Base-by-base conservation (phyloP, 53 echinoderm and acorn worm genomes). In the Mesocentrotus franciscanus region DNA sequence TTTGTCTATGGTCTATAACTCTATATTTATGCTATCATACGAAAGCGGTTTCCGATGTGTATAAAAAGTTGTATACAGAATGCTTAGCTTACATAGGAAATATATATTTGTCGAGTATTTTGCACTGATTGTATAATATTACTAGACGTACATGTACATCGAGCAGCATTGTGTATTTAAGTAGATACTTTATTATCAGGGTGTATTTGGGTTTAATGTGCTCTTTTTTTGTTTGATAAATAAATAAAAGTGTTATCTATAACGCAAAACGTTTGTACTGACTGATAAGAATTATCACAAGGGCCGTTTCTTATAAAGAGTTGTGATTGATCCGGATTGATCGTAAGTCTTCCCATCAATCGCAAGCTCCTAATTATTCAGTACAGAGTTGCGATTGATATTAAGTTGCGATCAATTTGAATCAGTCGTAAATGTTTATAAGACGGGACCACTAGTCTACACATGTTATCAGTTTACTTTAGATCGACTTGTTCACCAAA, bases 51-150 rank as follows among this genome's bases (percentile, higher is more conserved):
- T 18, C 34, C 18, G 90, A 66, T 66, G 91, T 91, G 66, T 91
- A 62, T 35, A 62, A 64, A 91, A 66, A 29, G 91, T 91, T 91
- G 91, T 91, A 91, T 32, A 64, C 36, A 91, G 62, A 91, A 91
- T 91, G 20, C 34, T 64, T 91, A 91, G 62, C 18, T 91, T 24
- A 91, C 35, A 91, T 91, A 91, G 87, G 58, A 87, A 87, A 27
- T 87, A 57, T 87, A 87, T 87, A 87, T 87, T 87, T 58, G 87
- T 58, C 20, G 56, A 87, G 58, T 57, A 87, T 87, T 87, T 87
- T 87, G 87, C 87, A 87, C 87, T 58, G 87, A 87, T 81, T 81
- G 42, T 81, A 75, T 75, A 18, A 68, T 68, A 7, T 10, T 76
- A 20, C 8, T 49, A 84, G 84, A 42, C 58, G 15, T 58, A 87